phyloP scores from a whole-genome alignment of 1,140 invertebrate genomes.

The Wasmannia auropunctata region DNA sequence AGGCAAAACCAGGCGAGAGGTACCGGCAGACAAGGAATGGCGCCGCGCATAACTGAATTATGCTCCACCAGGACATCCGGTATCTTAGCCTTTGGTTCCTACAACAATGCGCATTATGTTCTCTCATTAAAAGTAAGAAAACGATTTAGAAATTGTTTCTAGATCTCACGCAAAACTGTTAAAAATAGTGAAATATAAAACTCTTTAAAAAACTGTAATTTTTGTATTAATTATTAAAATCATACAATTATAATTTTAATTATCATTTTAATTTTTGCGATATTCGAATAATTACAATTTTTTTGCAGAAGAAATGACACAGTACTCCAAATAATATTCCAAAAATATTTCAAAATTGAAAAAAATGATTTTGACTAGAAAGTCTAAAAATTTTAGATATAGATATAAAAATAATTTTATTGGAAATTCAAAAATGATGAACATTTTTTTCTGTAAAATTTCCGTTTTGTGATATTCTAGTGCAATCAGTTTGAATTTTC shows the following conservation, averaged over 20 bases:
- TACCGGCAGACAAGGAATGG: constrained; percentile 94
- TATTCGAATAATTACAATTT: neutral
- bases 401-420: too few species aligned
- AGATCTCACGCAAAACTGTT: neutral
- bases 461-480: too few species aligned
- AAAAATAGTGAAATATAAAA: neutral
- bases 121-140: neutral
- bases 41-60: constrained; percentile 93
- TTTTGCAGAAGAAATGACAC: neutral
- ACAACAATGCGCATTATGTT: constrained; percentile 31
- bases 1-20: constrained; percentile 94
- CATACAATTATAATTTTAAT: too few species aligned
- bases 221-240: neutral
- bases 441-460: too few species aligned
- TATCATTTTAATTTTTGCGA: neutral
- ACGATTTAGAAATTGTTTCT: neutral
- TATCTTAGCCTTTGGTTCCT: constrained; percentile 93
- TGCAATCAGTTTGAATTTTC: too few species aligned
- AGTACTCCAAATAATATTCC: neutral
- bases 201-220: neutral
- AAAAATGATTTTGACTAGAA: too few species aligned
- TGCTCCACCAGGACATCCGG: constrained; percentile 92
- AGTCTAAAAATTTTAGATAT: too few species aligned
- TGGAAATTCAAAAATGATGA: too few species aligned
- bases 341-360: neutral